Conservation (phyloP, 2,888 invertebrate genomes). For the Orthosia gracilis region DNA sequence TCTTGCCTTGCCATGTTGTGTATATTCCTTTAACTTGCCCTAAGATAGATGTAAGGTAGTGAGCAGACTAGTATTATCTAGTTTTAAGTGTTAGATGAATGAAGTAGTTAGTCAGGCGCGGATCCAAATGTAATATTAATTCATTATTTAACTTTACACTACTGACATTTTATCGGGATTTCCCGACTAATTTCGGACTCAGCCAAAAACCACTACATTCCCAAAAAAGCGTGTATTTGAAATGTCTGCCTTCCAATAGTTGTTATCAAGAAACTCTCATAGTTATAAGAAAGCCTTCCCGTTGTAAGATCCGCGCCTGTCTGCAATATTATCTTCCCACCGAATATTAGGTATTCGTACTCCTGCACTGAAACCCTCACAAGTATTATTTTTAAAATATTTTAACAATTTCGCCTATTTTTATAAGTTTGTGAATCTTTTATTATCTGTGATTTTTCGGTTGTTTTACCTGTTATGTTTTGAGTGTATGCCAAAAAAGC, state of each 20-base stretch:
- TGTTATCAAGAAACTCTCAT: background rate
- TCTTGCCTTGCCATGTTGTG: constrained; percentile 55
- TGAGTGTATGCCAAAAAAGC: constrained; percentile 14
- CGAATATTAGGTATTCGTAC: constrained; percentile 45
- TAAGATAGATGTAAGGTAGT: constrained; percentile 51
- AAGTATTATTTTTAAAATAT: constrained; percentile 56
- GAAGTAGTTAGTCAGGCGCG: constrained; percentile 33
- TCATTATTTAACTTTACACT: background rate
- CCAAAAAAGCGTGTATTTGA: background rate
- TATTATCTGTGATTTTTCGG: constrained; percentile 64
- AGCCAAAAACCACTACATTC: background rate
- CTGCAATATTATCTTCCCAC: constrained; percentile 59
- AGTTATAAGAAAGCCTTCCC: constrained; percentile 17
- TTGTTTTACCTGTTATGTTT: constrained; percentile 42
- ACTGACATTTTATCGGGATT: background rate
- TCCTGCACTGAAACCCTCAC: constrained; percentile 49
- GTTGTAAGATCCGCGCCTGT: constrained; percentile 32
- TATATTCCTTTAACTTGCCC: constrained; percentile 40
- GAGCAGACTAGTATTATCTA: constrained; percentile 53
- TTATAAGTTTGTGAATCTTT: constrained; percentile 43
- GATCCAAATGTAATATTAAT: constrained; percentile 7
- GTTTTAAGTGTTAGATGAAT: constrained; percentile 48
- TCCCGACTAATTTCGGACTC: constrained; percentile 1
- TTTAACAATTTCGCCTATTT: constrained; percentile 26
- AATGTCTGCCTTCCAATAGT: constrained; percentile 5